phyloP scores from a whole-genome alignment of 37 sponge, comb jelly and placozoan genomes.

The Eunapius fragilis region DNA sequence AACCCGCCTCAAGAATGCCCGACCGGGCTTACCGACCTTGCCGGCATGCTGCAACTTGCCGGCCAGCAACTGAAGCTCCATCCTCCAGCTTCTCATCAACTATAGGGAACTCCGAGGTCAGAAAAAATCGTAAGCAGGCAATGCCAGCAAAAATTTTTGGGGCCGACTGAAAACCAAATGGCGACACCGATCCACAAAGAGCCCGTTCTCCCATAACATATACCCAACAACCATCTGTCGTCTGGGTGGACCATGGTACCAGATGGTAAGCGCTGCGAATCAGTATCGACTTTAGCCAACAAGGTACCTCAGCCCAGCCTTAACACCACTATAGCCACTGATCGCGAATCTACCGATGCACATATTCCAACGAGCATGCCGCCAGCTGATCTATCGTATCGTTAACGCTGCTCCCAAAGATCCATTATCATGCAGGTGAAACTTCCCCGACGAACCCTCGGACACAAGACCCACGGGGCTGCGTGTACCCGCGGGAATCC shows the following conservation, averaged over 20 bases:
- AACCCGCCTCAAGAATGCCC: conserved; percentile 10
- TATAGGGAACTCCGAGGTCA: too few species aligned
- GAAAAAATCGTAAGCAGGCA: too few species aligned
- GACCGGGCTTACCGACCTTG: conserved; percentile 3
- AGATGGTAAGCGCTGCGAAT: too few species aligned
- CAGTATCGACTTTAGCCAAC: neutral
- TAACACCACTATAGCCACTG: neutral
- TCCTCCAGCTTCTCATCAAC: too few species aligned
- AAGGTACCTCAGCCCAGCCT: neutral
- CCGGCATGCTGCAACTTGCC: neutral
- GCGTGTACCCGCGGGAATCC: neutral
- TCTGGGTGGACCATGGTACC: too few species aligned
- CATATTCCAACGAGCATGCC: neutral
- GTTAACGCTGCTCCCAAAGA: neutral
- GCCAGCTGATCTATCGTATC: neutral
- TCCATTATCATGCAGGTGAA: conserved; percentile 1
- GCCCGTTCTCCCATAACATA: too few species aligned
- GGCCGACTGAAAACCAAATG: too few species aligned
- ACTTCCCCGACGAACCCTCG: neutral
- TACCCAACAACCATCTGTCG: too few species aligned
- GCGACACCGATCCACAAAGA: too few species aligned
- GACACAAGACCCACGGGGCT: conserved; percentile 12
- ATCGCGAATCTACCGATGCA: neutral
- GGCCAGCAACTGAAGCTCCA: neutral
- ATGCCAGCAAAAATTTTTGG: too few species aligned